These are phyloP conservation scores for Miniopterus natalensis DNA, from an alignment of 2,113 vertebrate genomes.

Conservation along the genomic window DNA sequence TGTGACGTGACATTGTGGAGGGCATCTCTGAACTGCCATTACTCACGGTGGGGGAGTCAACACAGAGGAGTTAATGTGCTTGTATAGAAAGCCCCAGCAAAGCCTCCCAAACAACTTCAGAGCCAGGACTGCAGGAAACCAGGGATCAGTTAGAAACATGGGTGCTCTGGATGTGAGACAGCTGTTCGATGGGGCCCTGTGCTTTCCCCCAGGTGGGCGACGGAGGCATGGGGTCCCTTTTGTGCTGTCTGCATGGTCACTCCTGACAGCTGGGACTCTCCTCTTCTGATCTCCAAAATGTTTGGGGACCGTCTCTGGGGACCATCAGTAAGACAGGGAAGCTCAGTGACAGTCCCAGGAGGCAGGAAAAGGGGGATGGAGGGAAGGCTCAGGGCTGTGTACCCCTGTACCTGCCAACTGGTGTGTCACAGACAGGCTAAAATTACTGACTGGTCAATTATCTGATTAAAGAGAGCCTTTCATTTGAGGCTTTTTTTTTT, in stretches of 20 bases:
- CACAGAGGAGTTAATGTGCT: background rate
- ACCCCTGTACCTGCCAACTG: constrained; percentile 94
- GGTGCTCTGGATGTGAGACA: constrained; percentile 57
- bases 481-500: constrained; percentile 81
- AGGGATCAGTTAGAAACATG: background rate
- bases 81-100: background rate
- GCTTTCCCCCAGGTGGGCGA: constrained; percentile 68
- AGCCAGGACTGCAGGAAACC: constrained; percentile 39
- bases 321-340: constrained; percentile 87
- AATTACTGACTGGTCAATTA: constrained; percentile 90
- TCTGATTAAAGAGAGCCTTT: constrained; percentile 93
- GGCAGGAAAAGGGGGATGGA: constrained; percentile 75
- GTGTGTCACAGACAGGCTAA: constrained; percentile 93
- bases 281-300: constrained; percentile 84
- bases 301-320: constrained; percentile 81
- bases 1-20: constrained; percentile 60
- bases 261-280: constrained; percentile 87
- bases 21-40: constrained; percentile 8
- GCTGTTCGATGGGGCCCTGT: constrained; percentile 70
- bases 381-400: constrained; percentile 86
- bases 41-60: background rate
- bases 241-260: constrained; percentile 87
- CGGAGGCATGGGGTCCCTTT: constrained; percentile 77
- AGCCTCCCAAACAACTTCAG: constrained; percentile 39
- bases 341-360: constrained; percentile 87